These are phyloP conservation scores for Trachythela sp. DNA, from an alignment of 64 coral and sea anemone genomes.

Conservation along the genomic window DNA sequence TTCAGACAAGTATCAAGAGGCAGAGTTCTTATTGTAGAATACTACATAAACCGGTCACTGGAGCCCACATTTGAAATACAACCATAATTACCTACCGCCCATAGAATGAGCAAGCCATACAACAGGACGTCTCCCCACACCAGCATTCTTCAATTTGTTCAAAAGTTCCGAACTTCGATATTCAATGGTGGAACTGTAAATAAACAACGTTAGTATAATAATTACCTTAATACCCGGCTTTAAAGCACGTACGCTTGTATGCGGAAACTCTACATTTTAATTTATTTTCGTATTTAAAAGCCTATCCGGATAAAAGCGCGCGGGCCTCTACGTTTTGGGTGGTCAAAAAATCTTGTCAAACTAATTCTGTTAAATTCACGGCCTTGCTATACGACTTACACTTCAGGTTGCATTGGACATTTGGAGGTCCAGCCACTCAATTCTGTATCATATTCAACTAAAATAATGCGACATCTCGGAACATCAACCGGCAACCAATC, in stretches of 20 bases:
- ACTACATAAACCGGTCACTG: not conserved
- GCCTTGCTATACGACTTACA: conserved; percentile 65
- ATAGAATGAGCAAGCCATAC: conserved; percentile 94
- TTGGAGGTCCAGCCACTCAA: conserved; percentile 79
- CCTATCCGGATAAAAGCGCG: no score
- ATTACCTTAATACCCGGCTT: no score
- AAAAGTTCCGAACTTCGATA: conserved; percentile 85
- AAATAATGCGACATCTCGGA: conserved; percentile 64
- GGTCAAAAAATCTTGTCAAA: no score
- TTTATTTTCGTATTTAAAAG: no score
- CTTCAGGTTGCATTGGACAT: conserved; percentile 80
- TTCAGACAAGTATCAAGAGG: no score
- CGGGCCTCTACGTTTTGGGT: no score
- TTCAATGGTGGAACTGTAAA: conserved; percentile 59
- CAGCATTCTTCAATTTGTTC: conserved; percentile 66
- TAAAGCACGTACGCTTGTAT: no score
- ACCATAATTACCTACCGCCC: conserved; percentile 60
- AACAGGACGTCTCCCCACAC: conserved; percentile 79
- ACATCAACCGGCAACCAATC: conserved; percentile 70
- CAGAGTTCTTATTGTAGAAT: no score
- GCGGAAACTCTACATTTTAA: no score
- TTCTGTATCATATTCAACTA: conserved; percentile 79
- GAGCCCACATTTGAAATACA: not conserved
- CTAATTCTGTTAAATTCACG: no score
- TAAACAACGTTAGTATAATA: no score